A percentile compares a stretch with the other conserved stretches of the same genome.
Conservation (phyloP, 1,140 invertebrate genomes). For the Zeugodacus cucurbitae region DNA sequence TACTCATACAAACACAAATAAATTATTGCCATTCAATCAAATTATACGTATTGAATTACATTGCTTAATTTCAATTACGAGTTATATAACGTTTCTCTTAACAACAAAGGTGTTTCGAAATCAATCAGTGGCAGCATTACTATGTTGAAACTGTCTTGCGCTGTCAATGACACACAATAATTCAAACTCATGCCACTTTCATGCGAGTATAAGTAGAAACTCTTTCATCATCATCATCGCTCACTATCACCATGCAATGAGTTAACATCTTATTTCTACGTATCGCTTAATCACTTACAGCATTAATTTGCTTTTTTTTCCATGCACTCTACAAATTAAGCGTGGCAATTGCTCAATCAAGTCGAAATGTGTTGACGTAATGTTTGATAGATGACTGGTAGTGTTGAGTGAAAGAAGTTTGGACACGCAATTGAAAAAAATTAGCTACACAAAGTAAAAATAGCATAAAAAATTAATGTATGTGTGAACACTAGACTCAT, state of each 20-base stretch:
- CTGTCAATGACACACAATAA: not conserved
- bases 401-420: not conserved
- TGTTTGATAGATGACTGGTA: not conserved
- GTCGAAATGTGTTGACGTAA: constrained; percentile 13
- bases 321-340: not conserved
- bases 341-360: constrained; percentile 29
- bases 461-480: too few species aligned
- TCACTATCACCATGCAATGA: not conserved
- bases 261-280: not conserved
- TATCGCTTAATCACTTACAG: constrained; percentile 2
- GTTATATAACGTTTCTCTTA: not conserved
- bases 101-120: not conserved
- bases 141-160: not conserved
- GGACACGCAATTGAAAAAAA: not conserved
- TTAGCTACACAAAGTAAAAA: not conserved
- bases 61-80: not conserved
- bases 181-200: not conserved
- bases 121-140: not conserved
- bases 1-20: too few species aligned
- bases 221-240: not conserved
- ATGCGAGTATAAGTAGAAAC: not conserved
- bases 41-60: not conserved
- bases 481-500: not conserved
- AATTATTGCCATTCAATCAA: not conserved
- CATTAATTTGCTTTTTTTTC: not conserved